Percentiles rank a stretch among this genome's conserved stretches.
These are phyloP conservation scores for Oncorhynchus tshawytscha DNA, from an alignment of 2,113 vertebrate species.

Conservation along the genomic window DNA sequence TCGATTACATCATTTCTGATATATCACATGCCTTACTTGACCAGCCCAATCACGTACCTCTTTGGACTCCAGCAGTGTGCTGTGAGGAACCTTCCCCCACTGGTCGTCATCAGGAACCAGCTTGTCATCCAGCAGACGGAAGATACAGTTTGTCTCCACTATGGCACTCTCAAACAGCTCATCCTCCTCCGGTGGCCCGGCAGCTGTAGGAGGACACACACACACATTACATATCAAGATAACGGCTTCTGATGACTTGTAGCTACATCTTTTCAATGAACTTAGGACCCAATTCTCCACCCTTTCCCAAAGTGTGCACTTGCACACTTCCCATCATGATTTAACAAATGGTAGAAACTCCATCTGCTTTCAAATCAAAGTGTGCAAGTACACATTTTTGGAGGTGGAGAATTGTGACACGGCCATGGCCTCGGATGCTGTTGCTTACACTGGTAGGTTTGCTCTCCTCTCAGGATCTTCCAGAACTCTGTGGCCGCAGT, in stretches of 20 bases:
- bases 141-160: slow-evolving; percentile 98
- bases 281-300: too few relatives aligned
- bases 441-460: slow-evolving; percentile 80
- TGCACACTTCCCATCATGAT: too few relatives aligned
- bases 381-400: too few relatives aligned
- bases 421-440: neutral
- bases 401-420: too few relatives aligned
- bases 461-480: slow-evolving; percentile 89
- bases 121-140: slow-evolving; percentile 89
- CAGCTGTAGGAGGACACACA: slow-evolving; percentile 65
- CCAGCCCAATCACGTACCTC: slow-evolving; percentile 73
- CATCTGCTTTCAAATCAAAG: too few relatives aligned
- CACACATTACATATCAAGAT: too few relatives aligned
- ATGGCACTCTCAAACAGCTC: slow-evolving; percentile 93
- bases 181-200: slow-evolving; percentile 90
- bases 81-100: slow-evolving; percentile 92
- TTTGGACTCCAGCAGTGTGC: slow-evolving; percentile 83
- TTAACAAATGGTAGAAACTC: too few relatives aligned
- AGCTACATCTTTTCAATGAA: too few relatives aligned
- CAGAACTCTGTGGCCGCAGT: slow-evolving; percentile 89
- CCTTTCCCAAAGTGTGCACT: too few relatives aligned
- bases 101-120: slow-evolving; percentile 93
- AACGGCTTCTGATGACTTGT: too few relatives aligned
- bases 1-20: too few relatives aligned
- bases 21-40: too few relatives aligned